phyloP scores from a whole-genome alignment of 1,140 invertebrate species.

The Temnothorax nylanderi region DNA sequence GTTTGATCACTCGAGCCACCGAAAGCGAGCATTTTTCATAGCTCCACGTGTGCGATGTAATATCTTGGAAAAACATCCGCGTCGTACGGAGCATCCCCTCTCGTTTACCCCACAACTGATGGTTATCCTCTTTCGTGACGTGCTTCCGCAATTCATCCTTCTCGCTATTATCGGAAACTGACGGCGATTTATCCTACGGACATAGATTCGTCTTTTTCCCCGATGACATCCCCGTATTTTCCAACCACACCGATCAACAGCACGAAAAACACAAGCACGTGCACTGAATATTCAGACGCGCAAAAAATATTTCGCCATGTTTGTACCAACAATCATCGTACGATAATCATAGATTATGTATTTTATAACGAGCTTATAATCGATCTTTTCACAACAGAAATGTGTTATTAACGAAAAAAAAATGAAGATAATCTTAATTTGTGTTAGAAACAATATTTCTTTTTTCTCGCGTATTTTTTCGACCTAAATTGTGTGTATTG shows the following conservation, averaged over 20 bases:
- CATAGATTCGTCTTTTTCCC: neutral
- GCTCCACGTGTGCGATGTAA: neutral
- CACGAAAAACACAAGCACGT: neutral
- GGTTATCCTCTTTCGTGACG: neutral
- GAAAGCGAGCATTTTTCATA: neutral
- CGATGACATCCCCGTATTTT: neutral
- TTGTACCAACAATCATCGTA: neutral
- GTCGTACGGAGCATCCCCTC: neutral
- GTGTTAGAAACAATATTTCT: neutral
- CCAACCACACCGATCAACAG: neutral
- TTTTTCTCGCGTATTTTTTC: neutral
- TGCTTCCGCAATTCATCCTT: constrained; percentile 16
- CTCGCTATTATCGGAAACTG: neutral
- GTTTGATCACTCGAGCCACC: neutral
- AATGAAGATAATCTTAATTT: neutral
- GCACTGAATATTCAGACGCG: constrained; percentile 13
- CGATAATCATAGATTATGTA: neutral
- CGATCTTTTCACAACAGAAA: neutral
- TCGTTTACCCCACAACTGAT: neutral
- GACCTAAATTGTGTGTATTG: neutral
- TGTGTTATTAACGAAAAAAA: neutral
- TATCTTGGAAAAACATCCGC: constrained; percentile 1
- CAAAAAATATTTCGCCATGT: neutral
- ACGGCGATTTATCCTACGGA: neutral
- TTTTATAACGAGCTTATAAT: neutral